Conservation (phyloP, 2,888 invertebrate species). For the Brachylomia viminalis region DNA sequence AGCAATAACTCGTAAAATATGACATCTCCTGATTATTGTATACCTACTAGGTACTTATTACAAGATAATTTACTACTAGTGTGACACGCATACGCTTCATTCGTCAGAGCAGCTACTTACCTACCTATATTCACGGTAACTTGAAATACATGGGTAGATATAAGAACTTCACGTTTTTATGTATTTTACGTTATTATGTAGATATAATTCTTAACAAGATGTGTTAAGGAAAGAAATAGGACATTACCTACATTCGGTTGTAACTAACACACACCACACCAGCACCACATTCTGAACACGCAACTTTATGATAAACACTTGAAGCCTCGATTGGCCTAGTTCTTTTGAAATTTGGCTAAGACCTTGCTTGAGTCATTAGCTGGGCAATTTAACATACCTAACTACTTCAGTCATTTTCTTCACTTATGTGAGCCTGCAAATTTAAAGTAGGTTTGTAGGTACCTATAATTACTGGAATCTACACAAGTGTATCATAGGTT, state of each 20-base stretch:
- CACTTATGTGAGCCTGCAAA: background rate
- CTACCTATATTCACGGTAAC: conserved; percentile 1
- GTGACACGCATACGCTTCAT: conserved; percentile 7
- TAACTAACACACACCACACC: background rate
- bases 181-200: background rate
- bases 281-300: background rate
- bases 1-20: conserved; percentile 54
- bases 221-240: background rate
- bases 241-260: background rate
- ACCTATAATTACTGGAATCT: background rate
- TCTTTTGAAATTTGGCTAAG: background rate
- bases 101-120: conserved; percentile 10
- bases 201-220: background rate
- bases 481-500: background rate
- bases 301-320: background rate
- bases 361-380: background rate
- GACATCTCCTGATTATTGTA: conserved; percentile 36
- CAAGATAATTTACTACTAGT: conserved; percentile 46
- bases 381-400: background rate
- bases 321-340: background rate
- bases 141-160: background rate
- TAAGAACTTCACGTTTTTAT: background rate
- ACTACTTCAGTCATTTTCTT: background rate
- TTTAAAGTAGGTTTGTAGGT: background rate
- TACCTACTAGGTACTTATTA: conserved; percentile 22